Evolutionary conservation across 2,888 invertebrate species (phyloP), one percentile per base, ranked within the genome.

Genomic region (Phrixothrix hirtus): DNA sequence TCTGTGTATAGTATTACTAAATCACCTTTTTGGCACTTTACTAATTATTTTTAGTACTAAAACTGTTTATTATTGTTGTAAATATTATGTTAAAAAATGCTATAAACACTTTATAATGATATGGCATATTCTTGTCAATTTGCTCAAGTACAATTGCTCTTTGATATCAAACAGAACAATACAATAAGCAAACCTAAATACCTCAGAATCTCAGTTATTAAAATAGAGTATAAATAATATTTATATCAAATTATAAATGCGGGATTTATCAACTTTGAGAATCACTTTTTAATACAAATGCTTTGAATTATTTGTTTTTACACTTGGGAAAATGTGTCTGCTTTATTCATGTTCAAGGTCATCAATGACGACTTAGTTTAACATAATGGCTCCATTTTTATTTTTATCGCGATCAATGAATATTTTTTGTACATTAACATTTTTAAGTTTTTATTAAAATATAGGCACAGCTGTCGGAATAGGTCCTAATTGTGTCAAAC

Each of bases 171-270:
- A 57, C 45, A 62, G 55, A 66, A 66, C 53, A 62, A 61, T 57
- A 70, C 66, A 72, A 72, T 70, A 71, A 63, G 69, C 72, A 60
- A 75, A 77, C 76, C 73, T 72, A 75, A 77, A 77, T 77, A 77
- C 76, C 76, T 77, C 76, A 75, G 66, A 66, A 72, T 66, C 75
- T 76, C 76, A 76, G 76, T 71, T 75, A 75, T 64, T 68, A 68
- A 65, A 46, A 46, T 51, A 51, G 43, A 50, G 31, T 47, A 42
- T 45, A 52, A 54, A 57, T 35, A 59, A 70, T 74, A 76, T 75
- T 73, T 74, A 75, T 75, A 75, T 73, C 72, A 73, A 70, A 71
- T 62, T 71, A 54, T 58, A 52, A 41, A 36, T 12, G 25, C 35
- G 12, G 36, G 11, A 5, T 21, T 21, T 21, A 21, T 7, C 21